Base-by-base conservation (phyloP, 2,113 vertebrate genomes). In the Muntiacus muntjak region DNA sequence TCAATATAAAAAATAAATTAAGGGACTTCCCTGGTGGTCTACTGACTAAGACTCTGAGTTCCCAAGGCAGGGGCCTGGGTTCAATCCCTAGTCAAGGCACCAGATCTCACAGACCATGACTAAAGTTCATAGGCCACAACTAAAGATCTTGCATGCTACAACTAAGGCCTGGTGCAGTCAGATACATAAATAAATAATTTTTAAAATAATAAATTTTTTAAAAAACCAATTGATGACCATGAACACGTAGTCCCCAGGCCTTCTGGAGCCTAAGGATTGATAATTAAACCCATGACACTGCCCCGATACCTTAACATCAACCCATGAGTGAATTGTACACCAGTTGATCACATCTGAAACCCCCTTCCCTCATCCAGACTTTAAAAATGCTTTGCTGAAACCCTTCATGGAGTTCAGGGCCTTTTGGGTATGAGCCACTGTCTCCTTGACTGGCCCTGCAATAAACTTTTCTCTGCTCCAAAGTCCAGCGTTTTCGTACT, bases 241-340 rank as follows among this genome's bases (percentile, higher is more conserved):
- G 43, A 78, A 28, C 43, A 78, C 74, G 28, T 8, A 78, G 74
- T 43, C 17, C 78, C 78, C 28, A 33, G 47, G 30, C 47, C 79
- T 52, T 3, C 79, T n/a, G 17, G 47, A 21, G 79, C 79, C 17
- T n/a, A n/a, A 82, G 47, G 30, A 82, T 23, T 82, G 30, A 82
- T 82, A 11, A 82, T 13, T 23, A 52, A 52, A 52, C 47, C 47
- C 0, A 0, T 52, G 47, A n/a, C 47, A 82, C 79, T 0, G 0
- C 10, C 47, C 79, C 11, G 0, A 52, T 52, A 82, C 30, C 47
- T 52, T 33, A 52, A 52, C 21, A 52, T n/a, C 17, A 82, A 82
- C 30, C 10, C 30, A 23, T n/a, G 5, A 52, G 47, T 52, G 47
- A 23, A 13, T 0, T n/a, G 47, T 21, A 33, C 9, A 52, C 17